A percentile compares a stretch with the other conserved stretches of the same genome.
These are phyloP conservation scores for Venturia canescens DNA, from an alignment of 1,140 invertebrate genomes.

Conservation along the genomic window DNA sequence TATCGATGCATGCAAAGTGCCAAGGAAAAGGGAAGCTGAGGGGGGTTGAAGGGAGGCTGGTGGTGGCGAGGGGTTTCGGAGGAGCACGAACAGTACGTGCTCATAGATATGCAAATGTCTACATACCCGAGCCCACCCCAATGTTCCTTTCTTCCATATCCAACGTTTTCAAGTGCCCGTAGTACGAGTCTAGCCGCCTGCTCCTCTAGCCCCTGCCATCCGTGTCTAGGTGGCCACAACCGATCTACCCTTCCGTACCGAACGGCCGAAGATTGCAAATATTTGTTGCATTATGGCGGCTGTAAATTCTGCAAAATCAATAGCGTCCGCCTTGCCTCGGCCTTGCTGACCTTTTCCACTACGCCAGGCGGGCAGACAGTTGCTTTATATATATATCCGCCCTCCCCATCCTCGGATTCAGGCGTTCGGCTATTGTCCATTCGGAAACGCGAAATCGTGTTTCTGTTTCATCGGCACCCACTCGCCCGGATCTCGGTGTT, in stretches of 20 bases:
- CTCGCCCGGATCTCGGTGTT: slow-evolving; percentile 5
- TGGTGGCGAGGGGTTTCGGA: background rate
- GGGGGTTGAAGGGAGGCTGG: no score
- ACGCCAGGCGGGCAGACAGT: background rate
- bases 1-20: slow-evolving; percentile 18
- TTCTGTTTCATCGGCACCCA: slow-evolving; percentile 28
- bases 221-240: background rate
- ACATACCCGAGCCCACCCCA: slow-evolving; percentile 14
- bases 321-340: slow-evolving; percentile 18
- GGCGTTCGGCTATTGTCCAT: slow-evolving; percentile 31
- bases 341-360: slow-evolving; percentile 18
- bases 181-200: background rate
- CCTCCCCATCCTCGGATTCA: background rate
- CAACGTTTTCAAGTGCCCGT: background rate
- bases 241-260: background rate
- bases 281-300: slow-evolving; percentile 51
- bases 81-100: slow-evolving; percentile 41
- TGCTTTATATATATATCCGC: background rate
- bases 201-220: background rate
- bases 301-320: slow-evolving; percentile 50
- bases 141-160: slow-evolving; percentile 18
- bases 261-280: slow-evolving; percentile 50
- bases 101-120: slow-evolving; percentile 56
- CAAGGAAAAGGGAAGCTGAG: background rate
- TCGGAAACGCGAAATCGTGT: slow-evolving; percentile 36